Evolutionary conservation across 2,797 vertebrate species (phyloP), one percentile per base, ranked within the genome.

Genomic region (Apogon hyalosoma): DNA sequence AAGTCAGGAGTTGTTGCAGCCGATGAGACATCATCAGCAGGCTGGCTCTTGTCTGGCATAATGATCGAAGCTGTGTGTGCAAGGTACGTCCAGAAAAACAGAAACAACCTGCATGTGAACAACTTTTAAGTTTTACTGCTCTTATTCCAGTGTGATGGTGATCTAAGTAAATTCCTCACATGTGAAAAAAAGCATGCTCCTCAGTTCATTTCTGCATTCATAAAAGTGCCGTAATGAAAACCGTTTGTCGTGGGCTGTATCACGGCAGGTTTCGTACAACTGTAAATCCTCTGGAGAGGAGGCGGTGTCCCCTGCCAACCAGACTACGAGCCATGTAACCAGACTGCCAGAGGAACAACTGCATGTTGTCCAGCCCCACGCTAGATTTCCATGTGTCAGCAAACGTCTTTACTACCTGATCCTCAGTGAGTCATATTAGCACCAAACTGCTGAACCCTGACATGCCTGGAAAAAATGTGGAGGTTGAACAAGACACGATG

Each of bases 201-300:
- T 48, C 55, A 28, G 58, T 74, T 73, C 48, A 75, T 72, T 74
- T 73, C 69, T 69, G 41, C 63, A 18, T 75, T 76, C 72, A 73
- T 85, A 77, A 80, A 86, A 79, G 15, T 41, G 7, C 12, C 0
- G 38, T 86, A 85, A 89, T 86, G 80, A 87, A 85, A 86, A 76
- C 68, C 87, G 77, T 76, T 87, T 56, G 78, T 77, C 60, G 40
- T 3, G 47, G 80, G 48, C 33, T 16, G 28, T 15, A 19, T 80
- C 65, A 82, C 77, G 39, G 50, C 80, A 56, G 70, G 76, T 84
- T 82, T 82, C 57, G 69, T 69, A 75, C 68, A 33, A 24, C 24
- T 40, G 70, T 52, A 59, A 85, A 80, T 70, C 38, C 75, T 71
- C 38, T 10, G 0, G 33, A 50, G 76, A 75, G 68, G 7, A 70